Percentiles rank a stretch among this genome's conserved stretches.
phyloP scores from a whole-genome alignment of 2,888 invertebrate species.

The Spilarctia lutea region DNA sequence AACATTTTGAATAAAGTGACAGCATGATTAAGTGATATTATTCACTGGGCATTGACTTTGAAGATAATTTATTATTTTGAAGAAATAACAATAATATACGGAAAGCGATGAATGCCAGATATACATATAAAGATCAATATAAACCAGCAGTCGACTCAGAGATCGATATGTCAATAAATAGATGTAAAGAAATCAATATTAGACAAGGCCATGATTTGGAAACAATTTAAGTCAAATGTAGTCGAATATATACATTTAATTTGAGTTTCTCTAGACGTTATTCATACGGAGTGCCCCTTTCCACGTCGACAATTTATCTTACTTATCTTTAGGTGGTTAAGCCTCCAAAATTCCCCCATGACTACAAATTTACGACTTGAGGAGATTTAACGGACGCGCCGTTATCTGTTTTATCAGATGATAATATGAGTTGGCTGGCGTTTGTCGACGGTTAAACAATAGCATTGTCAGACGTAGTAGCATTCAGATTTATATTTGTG shows the following conservation, averaged over 20 bases:
- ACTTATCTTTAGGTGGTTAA: slow-evolving; percentile 84
- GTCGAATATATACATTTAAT: slow-evolving; percentile 28
- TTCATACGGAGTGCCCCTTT: slow-evolving; percentile 70
- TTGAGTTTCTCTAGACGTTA: slow-evolving; percentile 36
- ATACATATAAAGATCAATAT: background rate
- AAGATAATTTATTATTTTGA: background rate
- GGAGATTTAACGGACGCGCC: slow-evolving; percentile 77
- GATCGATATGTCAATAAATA: slow-evolving; percentile 11
- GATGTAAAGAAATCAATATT: slow-evolving; percentile 27
- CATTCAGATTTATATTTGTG: slow-evolving; percentile 51
- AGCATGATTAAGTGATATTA: background rate
- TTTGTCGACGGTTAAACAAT: slow-evolving; percentile 68
- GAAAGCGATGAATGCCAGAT: background rate
- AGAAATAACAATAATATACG: background rate
- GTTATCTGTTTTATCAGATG: slow-evolving; percentile 83
- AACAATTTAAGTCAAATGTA: slow-evolving; percentile 25
- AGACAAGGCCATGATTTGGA: slow-evolving; percentile 29
- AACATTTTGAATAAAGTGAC: background rate
- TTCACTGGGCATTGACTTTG: background rate
- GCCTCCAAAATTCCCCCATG: slow-evolving; percentile 82
- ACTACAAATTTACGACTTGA: slow-evolving; percentile 83
- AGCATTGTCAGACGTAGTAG: slow-evolving; percentile 57
- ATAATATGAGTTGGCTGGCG: slow-evolving; percentile 70
- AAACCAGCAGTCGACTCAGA: background rate
- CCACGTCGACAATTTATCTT: slow-evolving; percentile 76